These are phyloP conservation scores for Metridium senile DNA, from an alignment of 92 coral and sea anemone genomes.

Conservation along the genomic window DNA sequence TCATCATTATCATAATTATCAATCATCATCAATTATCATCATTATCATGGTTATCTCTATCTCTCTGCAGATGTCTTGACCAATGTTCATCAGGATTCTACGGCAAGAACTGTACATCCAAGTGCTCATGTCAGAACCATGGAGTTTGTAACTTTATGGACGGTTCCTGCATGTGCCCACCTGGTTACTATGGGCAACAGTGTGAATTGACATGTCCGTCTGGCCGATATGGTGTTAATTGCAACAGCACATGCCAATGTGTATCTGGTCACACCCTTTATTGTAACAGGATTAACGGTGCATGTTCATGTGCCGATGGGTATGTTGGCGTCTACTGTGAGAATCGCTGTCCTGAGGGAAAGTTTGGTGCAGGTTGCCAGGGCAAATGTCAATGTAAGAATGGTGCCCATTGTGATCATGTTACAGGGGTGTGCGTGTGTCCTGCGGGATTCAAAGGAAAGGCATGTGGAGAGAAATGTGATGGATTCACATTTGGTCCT, in stretches of 20 bases:
- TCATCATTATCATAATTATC: background rate
- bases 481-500: conserved; percentile 62
- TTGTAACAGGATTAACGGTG: conserved; percentile 69
- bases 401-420: conserved; percentile 84
- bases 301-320: conserved; percentile 72
- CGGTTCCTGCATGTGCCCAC: conserved; percentile 78
- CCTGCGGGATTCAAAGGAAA: conserved; percentile 70
- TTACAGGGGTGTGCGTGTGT: conserved; percentile 75
- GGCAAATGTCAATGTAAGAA: conserved; percentile 75
- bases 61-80: conserved; percentile 71
- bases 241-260: conserved; percentile 77
- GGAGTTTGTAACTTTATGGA: conserved; percentile 67
- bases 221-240: conserved; percentile 78
- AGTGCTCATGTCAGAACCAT: conserved; percentile 71
- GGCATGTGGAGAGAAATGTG: conserved; percentile 56
- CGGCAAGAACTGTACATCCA: conserved; percentile 70
- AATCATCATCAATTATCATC: background rate
- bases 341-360: conserved; percentile 80
- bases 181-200: conserved; percentile 80
- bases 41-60: conserved; percentile 1
- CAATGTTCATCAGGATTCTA: conserved; percentile 69
- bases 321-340: conserved; percentile 82
- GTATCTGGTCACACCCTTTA: conserved; percentile 34
- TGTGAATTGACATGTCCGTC: conserved; percentile 76
- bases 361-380: conserved; percentile 70